Evolutionary conservation across 2,888 invertebrate genomes (phyloP).

Genomic region (Conistra vaccinii): DNA sequence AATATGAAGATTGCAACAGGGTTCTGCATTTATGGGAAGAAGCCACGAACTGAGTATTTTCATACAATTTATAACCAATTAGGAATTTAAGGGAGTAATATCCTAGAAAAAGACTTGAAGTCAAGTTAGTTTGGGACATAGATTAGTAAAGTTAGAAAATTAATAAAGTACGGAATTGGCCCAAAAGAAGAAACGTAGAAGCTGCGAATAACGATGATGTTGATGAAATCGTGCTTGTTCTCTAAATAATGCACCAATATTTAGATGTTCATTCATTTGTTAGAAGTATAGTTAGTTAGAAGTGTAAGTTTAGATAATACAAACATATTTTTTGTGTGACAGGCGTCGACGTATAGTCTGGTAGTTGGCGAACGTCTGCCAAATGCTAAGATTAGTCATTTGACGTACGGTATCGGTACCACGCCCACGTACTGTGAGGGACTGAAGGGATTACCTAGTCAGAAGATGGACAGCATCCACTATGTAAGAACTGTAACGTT

Average conservation of each 20-base stretch:
- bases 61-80: neutral
- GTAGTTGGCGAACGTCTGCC: conserved; percentile 34
- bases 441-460: conserved; percentile 5
- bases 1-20: neutral
- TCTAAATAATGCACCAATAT: neutral
- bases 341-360: conserved; percentile 46
- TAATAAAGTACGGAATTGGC: neutral
- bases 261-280: conserved; percentile 13
- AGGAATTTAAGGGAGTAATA: neutral
- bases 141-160: neutral
- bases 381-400: conserved; percentile 55
- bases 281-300: neutral
- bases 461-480: conserved; percentile 11
- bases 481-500: neutral
- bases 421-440: conserved; percentile 16
- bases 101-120: neutral
- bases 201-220: neutral
- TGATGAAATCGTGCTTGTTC: neutral
- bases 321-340: conserved; percentile 2
- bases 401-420: conserved; percentile 44
- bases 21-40: neutral
- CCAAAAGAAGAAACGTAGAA: neutral
- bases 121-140: neutral
- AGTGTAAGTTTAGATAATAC: neutral
- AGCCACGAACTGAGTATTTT: neutral